Percentiles rank a stretch among this genome's conserved stretches.
Evolutionary conservation across 2,797 vertebrate species (phyloP).

Genomic region (Oophaga sylvatica): DNA sequence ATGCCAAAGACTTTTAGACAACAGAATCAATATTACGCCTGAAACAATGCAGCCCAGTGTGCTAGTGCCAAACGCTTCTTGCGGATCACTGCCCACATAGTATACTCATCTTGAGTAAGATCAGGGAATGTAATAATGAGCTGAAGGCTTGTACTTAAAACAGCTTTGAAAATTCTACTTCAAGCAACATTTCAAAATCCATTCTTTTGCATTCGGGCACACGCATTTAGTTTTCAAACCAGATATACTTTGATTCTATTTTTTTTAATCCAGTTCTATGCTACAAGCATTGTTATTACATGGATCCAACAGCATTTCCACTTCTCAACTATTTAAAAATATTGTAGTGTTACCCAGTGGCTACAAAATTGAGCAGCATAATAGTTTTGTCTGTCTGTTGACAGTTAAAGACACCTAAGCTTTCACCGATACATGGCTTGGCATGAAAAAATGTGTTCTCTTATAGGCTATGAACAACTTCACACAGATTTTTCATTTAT

Average conservation of each 20-base stretch:
- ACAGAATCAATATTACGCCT: conserved; percentile 68
- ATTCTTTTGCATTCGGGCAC: background rate
- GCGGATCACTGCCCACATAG: conserved; percentile 62
- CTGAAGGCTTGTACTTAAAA: conserved; percentile 67
- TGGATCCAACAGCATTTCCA: background rate
- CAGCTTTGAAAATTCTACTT: conserved; percentile 68
- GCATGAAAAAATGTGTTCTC: too few relatives aligned
- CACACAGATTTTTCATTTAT: too few relatives aligned
- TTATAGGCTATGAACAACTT: too few relatives aligned
- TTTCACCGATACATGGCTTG: too few relatives aligned
- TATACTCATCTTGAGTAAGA: conserved; percentile 66
- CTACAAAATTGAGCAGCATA: too few relatives aligned
- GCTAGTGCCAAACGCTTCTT: conserved; percentile 67
- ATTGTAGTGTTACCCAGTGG: background rate
- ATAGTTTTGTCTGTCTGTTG: background rate
- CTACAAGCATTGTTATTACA: background rate
- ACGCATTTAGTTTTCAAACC: background rate
- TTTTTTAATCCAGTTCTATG: background rate
- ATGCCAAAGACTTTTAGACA: conserved; percentile 62
- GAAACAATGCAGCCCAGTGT: conserved; percentile 63
- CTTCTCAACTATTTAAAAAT: background rate
- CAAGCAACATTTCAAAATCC: background rate
- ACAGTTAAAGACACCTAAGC: too few relatives aligned
- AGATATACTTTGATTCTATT: background rate
- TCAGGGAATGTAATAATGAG: conserved; percentile 70